Evolutionary conservation across 2,797 vertebrate genomes (phyloP).

Genomic region (Characodon lateralis): DNA sequence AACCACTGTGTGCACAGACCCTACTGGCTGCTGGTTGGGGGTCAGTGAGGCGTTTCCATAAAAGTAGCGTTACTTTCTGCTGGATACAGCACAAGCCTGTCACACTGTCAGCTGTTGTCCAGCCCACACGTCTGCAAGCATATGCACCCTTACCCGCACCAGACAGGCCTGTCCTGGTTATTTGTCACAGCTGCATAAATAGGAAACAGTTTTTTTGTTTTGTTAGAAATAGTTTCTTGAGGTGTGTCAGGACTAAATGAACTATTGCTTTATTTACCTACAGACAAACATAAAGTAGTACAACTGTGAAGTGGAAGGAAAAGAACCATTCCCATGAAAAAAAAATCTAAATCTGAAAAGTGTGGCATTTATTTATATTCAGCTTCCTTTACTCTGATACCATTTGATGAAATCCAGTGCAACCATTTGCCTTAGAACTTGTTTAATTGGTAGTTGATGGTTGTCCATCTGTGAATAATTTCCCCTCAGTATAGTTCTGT

Average conservation of each 20-base stretch:
- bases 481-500: neutral
- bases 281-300: neutral
- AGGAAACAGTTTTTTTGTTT: constrained; percentile 4
- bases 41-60: constrained; percentile 87
- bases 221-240: neutral
- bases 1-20: constrained; percentile 59
- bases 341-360: neutral
- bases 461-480: neutral
- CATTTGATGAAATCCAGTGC: neutral
- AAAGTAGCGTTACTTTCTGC: constrained; percentile 90
- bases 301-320: neutral
- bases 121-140: constrained; percentile 43
- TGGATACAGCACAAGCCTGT: constrained; percentile 84
- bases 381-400: neutral
- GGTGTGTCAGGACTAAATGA: neutral
- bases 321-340: neutral
- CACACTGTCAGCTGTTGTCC: constrained; percentile 88
- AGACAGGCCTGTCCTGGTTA: constrained; percentile 3
- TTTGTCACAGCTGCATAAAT: constrained; percentile 52
- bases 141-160: neutral
- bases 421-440: neutral
- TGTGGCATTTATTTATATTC: neutral
- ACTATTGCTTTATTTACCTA: neutral
- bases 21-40: constrained; percentile 77
- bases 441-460: neutral